These are phyloP conservation scores for Pachliopta kotzebuea DNA, from an alignment of 2,888 invertebrate genomes.

Conservation along the genomic window DNA sequence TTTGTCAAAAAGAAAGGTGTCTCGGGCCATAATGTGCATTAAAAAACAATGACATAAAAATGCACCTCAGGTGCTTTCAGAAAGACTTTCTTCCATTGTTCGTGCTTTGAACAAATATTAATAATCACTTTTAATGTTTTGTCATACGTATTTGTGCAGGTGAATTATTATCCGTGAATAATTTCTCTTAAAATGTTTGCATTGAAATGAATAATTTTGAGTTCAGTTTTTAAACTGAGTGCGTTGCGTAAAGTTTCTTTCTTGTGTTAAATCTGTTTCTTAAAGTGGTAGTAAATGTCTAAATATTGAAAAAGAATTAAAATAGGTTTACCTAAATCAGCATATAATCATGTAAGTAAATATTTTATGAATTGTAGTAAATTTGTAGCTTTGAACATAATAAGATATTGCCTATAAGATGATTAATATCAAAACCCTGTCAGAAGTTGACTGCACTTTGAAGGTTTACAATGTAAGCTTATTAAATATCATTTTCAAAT, in stretches of 20 bases:
- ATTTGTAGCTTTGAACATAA: too few species aligned
- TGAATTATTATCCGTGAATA: slow-evolving; percentile 46
- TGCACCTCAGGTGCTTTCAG: slow-evolving; percentile 64
- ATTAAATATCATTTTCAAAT: background rate
- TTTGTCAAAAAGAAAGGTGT: slow-evolving; percentile 64
- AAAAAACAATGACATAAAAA: slow-evolving; percentile 60
- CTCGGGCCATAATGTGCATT: slow-evolving; percentile 62
- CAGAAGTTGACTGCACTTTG: background rate
- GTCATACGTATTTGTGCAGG: slow-evolving; percentile 51
- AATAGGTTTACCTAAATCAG: background rate
- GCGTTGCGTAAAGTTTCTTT: slow-evolving; percentile 40
- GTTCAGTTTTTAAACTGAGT: slow-evolving; percentile 36
- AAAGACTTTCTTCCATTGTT: slow-evolving; percentile 74
- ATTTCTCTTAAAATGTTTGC: slow-evolving; percentile 35
- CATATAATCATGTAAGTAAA: background rate
- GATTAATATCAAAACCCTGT: too few species aligned
- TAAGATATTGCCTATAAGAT: too few species aligned
- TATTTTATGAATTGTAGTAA: too few species aligned
- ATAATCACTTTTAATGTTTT: slow-evolving; percentile 55
- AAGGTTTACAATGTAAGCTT: background rate
- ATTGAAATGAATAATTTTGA: slow-evolving; percentile 35
- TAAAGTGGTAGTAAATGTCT: background rate
- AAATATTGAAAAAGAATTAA: background rate
- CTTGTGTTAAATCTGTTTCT: slow-evolving; percentile 18
- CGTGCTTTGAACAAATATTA: slow-evolving; percentile 54